Percentiles rank a stretch among this genome's conserved stretches.
Evolutionary conservation across 2,888 invertebrate genomes (phyloP).

Genomic region (Eugnorisma glareosa): DNA sequence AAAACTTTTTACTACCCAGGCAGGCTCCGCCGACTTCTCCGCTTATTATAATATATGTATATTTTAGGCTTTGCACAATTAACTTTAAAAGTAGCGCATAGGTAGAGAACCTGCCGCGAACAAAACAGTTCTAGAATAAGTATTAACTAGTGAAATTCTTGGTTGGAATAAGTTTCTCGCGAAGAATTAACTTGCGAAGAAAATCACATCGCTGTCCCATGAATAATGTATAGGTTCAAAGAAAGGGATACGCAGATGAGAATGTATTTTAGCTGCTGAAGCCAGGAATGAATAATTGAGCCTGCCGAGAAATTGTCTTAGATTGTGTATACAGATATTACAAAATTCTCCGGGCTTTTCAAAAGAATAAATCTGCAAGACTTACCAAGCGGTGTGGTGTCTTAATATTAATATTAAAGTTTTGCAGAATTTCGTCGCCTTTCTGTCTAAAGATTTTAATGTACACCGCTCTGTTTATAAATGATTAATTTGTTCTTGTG

Average conservation of each 20-base stretch:
- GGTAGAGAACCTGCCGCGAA: neutral
- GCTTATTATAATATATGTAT: conserved; percentile 12
- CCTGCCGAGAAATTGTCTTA: conserved; percentile 65
- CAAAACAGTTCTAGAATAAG: conserved; percentile 30
- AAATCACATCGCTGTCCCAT: conserved; percentile 79
- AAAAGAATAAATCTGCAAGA: conserved; percentile 31
- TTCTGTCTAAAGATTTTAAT: neutral
- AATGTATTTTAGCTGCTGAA: conserved; percentile 81
- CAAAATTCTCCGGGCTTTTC: conserved; percentile 38
- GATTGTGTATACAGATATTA: conserved; percentile 58
- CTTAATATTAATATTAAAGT: conserved; percentile 2
- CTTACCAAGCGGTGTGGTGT: neutral
- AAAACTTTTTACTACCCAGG: neutral
- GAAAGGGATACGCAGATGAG: conserved; percentile 84
- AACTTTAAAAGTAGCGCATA: conserved; percentile 35
- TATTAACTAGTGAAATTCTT: conserved; percentile 41
- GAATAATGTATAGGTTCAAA: conserved; percentile 84
- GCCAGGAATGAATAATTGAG: conserved; percentile 84
- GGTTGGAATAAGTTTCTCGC: conserved; percentile 50
- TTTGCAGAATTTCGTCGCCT: neutral
- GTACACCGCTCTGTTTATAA: neutral
- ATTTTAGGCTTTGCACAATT: conserved; percentile 23
- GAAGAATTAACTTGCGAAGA: conserved; percentile 77
- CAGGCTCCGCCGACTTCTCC: neutral
- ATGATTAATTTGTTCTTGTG: neutral